Evolutionary conservation across 2,797 vertebrate species (phyloP).

Genomic region (Distichodus sexfasciatus): DNA sequence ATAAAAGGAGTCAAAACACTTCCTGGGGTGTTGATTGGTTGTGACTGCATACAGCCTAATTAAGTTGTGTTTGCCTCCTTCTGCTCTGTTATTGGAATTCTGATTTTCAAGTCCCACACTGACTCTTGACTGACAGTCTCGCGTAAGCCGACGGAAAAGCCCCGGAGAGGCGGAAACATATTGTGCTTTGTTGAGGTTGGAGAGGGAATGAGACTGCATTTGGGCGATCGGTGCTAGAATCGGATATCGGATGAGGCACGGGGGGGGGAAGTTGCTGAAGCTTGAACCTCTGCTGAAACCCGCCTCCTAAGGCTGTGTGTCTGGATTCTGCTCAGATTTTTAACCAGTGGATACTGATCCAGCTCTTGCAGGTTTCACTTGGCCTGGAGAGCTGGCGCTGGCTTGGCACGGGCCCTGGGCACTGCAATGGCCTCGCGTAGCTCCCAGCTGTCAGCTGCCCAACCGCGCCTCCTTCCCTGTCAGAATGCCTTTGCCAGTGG

Average conservation of each 20-base stretch:
- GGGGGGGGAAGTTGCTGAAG: neutral
- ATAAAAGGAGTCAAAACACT: constrained; percentile 32
- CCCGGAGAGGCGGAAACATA: neutral
- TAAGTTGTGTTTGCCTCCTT: constrained; percentile 22
- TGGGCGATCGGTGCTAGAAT: neutral
- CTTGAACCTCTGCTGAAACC: neutral
- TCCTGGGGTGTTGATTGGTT: constrained; percentile 23
- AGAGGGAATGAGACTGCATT: neutral
- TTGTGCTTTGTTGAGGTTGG: neutral
- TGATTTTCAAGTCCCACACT: neutral
- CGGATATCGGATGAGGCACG: neutral
- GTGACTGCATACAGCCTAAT: constrained; percentile 27
- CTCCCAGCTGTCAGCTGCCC: constrained; percentile 68
- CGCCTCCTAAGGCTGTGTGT: neutral
- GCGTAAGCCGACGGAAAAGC: neutral
- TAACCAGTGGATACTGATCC: neutral
- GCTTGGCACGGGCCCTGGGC: neutral
- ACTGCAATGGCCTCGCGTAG: neutral
- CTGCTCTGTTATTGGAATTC: neutral
- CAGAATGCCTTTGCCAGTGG: constrained; percentile 36
- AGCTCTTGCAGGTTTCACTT: neutral
- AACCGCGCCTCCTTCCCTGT: constrained; percentile 55
- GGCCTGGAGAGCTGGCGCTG: neutral
- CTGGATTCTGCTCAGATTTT: neutral
- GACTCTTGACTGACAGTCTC: constrained; percentile 17